phyloP scores from a whole-genome alignment of 2,888 invertebrate species.

The Quadroppia sp. region DNA sequence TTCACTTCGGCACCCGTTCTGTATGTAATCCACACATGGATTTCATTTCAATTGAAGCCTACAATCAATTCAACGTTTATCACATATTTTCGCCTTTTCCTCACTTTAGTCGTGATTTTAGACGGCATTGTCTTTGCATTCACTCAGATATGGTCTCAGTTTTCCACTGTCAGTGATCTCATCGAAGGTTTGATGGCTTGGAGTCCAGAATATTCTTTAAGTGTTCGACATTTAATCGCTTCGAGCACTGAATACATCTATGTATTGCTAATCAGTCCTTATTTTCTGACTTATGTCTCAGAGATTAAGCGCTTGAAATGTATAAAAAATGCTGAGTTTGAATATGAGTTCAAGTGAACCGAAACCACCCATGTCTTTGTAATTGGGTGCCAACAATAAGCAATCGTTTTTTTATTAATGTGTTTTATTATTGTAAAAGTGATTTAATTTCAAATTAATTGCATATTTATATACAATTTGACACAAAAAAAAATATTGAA shows the following conservation, averaged over 20 bases:
- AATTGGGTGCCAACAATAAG: too few relatives aligned
- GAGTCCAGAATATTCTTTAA: neutral
- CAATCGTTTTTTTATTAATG: too few relatives aligned
- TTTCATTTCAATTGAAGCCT: neutral
- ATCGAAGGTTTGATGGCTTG: neutral
- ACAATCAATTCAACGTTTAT: neutral
- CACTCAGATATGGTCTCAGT: neutral
- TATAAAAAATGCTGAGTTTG: neutral
- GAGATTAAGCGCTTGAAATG: neutral
- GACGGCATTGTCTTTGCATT: neutral
- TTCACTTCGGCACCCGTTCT: neutral
- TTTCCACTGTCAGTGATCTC: too few relatives aligned
- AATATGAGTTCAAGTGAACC: neutral
- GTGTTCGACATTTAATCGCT: neutral
- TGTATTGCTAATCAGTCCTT: neutral
- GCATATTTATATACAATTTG: too few relatives aligned
- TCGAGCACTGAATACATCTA: neutral
- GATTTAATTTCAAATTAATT: too few relatives aligned
- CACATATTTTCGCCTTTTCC: neutral
- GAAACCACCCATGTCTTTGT: neutral
- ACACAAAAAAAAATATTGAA: too few relatives aligned
- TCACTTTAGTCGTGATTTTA: neutral
- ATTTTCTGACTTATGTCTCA: neutral
- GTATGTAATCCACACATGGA: neutral
- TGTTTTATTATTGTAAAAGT: too few relatives aligned